These are phyloP conservation scores for Lepeophtheirus nordmannii DNA, from an alignment of 2,888 invertebrate species.

Conservation along the genomic window DNA sequence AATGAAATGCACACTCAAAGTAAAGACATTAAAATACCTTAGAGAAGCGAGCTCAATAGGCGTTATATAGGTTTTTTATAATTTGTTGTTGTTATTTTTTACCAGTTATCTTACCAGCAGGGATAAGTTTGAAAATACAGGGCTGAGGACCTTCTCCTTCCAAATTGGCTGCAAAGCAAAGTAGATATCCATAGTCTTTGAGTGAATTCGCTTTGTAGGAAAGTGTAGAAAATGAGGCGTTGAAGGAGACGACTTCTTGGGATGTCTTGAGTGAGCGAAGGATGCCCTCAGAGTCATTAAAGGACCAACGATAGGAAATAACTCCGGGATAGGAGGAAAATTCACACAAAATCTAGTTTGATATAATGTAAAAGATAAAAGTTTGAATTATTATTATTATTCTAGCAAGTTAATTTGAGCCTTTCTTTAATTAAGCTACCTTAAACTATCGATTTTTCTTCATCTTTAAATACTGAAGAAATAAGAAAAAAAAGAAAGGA, in stretches of 20 bases:
- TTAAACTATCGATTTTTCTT: too few relatives aligned
- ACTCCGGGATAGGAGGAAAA: not conserved
- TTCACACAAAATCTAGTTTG: not conserved
- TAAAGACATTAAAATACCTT: too few relatives aligned
- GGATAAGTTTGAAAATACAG: conserved; percentile 15
- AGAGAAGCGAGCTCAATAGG: too few relatives aligned
- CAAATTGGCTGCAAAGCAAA: conserved; percentile 6
- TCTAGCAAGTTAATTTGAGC: too few relatives aligned
- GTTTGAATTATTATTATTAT: too few relatives aligned
- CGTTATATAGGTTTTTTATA: too few relatives aligned
- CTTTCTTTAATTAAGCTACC: too few relatives aligned
- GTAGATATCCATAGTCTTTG: conserved; percentile 14
- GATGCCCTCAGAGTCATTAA: not conserved
- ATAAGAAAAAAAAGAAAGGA: too few relatives aligned
- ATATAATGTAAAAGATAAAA: too few relatives aligned
- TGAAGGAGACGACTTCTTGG: not conserved
- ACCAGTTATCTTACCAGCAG: conserved; percentile 16
- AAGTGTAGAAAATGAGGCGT: conserved; percentile 8
- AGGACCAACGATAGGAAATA: not conserved
- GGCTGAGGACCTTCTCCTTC: not conserved
- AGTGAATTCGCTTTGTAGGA: conserved; percentile 8
- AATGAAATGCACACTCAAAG: too few relatives aligned
- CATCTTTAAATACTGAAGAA: too few relatives aligned
- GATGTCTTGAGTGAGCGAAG: not conserved
- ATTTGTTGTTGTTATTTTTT: too few relatives aligned